These are phyloP conservation scores for Lithophane leautieri DNA, from an alignment of 2,888 invertebrate species.

Conservation along the genomic window DNA sequence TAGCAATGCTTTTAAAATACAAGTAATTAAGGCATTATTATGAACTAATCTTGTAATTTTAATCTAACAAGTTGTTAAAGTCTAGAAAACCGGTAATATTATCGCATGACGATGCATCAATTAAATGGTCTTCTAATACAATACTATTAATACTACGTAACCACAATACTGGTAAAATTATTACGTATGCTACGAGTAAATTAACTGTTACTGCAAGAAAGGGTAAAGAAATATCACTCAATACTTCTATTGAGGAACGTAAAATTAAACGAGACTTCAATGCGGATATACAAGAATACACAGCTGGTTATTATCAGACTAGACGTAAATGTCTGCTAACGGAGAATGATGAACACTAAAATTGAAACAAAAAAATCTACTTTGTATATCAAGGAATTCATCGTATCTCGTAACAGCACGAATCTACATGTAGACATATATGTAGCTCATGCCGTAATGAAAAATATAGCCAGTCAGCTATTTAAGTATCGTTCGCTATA, in stretches of 20 bases:
- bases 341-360: slow-evolving; percentile 17
- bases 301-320: slow-evolving; percentile 34
- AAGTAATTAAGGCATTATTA: slow-evolving; percentile 1
- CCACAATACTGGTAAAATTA: slow-evolving; percentile 14
- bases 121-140: slow-evolving; percentile 10
- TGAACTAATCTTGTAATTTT: slow-evolving; percentile 15
- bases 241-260: not conserved
- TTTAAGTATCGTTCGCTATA: not conserved
- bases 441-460: not conserved
- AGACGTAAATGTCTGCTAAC: slow-evolving; percentile 32
- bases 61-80: slow-evolving; percentile 3
- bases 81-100: slow-evolving; percentile 21
- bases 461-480: not conserved
- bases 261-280: not conserved
- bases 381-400: not conserved
- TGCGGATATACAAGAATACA: slow-evolving; percentile 21
- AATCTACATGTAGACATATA: not conserved
- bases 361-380: slow-evolving; percentile 14
- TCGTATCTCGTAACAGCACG: not conserved
- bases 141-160: slow-evolving; percentile 17
- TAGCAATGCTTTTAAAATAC: not conserved
- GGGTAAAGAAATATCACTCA: not conserved
- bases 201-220: not conserved
- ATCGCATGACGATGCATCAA: slow-evolving; percentile 10
- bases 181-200: slow-evolving; percentile 9